phyloP scores from a whole-genome alignment of 2,113 vertebrate species.

The Pseudopipra pipra region DNA sequence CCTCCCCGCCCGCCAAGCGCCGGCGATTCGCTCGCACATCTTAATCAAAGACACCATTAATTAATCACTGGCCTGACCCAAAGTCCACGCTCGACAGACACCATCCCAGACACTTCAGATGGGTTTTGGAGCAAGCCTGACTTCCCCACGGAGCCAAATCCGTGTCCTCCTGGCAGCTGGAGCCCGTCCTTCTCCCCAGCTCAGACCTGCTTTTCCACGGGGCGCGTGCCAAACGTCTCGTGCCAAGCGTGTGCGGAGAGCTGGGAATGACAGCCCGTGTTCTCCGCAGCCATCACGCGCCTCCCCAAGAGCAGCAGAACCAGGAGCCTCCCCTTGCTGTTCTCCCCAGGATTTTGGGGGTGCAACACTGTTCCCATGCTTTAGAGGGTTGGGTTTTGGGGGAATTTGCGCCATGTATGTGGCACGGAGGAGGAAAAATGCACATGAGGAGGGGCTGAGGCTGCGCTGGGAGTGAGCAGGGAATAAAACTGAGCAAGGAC shows the following conservation, averaged over 20 bases:
- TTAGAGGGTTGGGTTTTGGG: accelerated
- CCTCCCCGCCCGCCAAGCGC: accelerated
- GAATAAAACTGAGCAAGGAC: accelerated
- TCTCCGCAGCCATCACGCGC: background rate
- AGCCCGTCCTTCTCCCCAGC: background rate
- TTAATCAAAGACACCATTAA: background rate
- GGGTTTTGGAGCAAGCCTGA: background rate
- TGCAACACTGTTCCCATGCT: background rate
- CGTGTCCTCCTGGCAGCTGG: background rate
- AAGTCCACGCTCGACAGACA: background rate
- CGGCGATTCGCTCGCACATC: accelerated
- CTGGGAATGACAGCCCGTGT: background rate
- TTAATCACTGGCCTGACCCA: background rate
- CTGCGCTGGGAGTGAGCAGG: background rate
- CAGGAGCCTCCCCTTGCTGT: background rate
- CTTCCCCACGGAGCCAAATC: background rate
- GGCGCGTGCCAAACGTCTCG: background rate
- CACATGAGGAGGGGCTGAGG: background rate
- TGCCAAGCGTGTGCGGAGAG: background rate
- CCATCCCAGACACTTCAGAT: background rate
- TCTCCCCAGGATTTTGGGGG: background rate
- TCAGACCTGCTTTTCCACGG: background rate
- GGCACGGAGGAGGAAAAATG: accelerated
- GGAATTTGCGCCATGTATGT: accelerated
- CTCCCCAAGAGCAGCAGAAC: background rate